phyloP scores from a whole-genome alignment of 2,888 invertebrate genomes.

The Sericinus montela region DNA sequence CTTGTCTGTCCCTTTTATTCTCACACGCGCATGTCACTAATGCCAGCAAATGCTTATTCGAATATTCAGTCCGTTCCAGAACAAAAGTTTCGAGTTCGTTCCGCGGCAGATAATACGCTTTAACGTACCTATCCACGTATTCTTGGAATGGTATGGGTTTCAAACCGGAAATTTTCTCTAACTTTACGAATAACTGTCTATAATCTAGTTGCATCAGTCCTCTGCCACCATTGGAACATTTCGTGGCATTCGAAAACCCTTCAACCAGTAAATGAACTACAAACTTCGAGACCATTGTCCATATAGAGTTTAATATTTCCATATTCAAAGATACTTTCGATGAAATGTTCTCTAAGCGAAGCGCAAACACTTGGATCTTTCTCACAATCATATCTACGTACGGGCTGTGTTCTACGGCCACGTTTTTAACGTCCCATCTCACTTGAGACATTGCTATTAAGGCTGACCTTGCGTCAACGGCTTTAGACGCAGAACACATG shows the following conservation, averaged over 20 bases:
- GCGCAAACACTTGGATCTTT: slow-evolving; percentile 87
- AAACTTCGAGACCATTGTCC: slow-evolving; percentile 93
- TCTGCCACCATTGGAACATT: slow-evolving; percentile 97
- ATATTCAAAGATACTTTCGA: slow-evolving; percentile 84
- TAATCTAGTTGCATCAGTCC: slow-evolving; percentile 99
- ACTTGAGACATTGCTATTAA: slow-evolving; percentile 94
- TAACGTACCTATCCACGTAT: slow-evolving; percentile 96
- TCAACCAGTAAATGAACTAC: slow-evolving; percentile 94
- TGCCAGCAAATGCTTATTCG: slow-evolving; percentile 90
- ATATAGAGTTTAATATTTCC: slow-evolving; percentile 85
- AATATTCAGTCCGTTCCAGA: slow-evolving; percentile 91
- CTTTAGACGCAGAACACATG: slow-evolving; percentile 89
- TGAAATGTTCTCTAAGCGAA: slow-evolving; percentile 86
- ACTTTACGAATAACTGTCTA: slow-evolving; percentile 93
- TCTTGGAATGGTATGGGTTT: slow-evolving; percentile 92
- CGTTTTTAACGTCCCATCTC: slow-evolving; percentile 96
- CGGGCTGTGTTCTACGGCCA: slow-evolving; percentile 94
- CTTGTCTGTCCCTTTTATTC: slow-evolving; percentile 91
- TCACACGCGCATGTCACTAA: slow-evolving; percentile 92
- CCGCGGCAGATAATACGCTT: slow-evolving; percentile 96
- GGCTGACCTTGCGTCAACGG: slow-evolving; percentile 87
- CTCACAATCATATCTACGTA: slow-evolving; percentile 90
- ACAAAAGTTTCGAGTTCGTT: slow-evolving; percentile 94
- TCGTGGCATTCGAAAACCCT: slow-evolving; percentile 94
- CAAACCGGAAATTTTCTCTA: slow-evolving; percentile 91